These are phyloP conservation scores for Pantelozetes paolii DNA, from an alignment of 2,888 invertebrate species.

Conservation along the genomic window DNA sequence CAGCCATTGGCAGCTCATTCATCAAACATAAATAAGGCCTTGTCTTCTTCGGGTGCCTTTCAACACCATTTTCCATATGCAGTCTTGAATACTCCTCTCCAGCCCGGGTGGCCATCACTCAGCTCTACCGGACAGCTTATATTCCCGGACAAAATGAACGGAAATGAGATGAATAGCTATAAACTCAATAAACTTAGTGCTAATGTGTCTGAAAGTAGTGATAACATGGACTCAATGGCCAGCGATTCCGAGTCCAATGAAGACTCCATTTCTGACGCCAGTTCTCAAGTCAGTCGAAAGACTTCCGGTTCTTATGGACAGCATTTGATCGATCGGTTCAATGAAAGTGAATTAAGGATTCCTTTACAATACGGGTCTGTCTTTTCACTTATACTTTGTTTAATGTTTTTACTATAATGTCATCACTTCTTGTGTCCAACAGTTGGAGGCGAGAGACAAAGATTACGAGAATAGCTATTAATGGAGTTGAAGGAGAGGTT, in stretches of 20 bases:
- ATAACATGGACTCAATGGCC: constrained; percentile 25
- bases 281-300: neutral
- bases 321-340: constrained; percentile 49
- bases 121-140: constrained; percentile 30
- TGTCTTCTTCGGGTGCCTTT: constrained; percentile 36
- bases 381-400: constrained; percentile 12
- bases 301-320: neutral
- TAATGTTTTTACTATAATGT: too few relatives aligned
- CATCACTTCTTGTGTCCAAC: too few relatives aligned
- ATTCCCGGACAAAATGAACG: constrained; percentile 35
- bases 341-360: constrained; percentile 62
- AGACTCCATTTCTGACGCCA: constrained; percentile 29
- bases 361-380: constrained; percentile 64
- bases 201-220: constrained; percentile 30
- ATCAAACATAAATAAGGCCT: constrained; percentile 19
- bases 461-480: constrained; percentile 77
- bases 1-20: constrained; percentile 38
- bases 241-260: constrained; percentile 35
- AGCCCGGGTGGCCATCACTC: constrained; percentile 37
- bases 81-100: constrained; percentile 29
- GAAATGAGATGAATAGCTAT: constrained; percentile 6
- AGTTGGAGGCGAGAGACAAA: constrained; percentile 86
- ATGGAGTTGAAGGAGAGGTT: constrained; percentile 88
- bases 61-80: constrained; percentile 20
- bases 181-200: constrained; percentile 30